A percentile compares a stretch with the other conserved stretches of the same genome.
Evolutionary conservation across 2,113 vertebrate species (phyloP).

Genomic region (Hirundichthys speculiger): DNA sequence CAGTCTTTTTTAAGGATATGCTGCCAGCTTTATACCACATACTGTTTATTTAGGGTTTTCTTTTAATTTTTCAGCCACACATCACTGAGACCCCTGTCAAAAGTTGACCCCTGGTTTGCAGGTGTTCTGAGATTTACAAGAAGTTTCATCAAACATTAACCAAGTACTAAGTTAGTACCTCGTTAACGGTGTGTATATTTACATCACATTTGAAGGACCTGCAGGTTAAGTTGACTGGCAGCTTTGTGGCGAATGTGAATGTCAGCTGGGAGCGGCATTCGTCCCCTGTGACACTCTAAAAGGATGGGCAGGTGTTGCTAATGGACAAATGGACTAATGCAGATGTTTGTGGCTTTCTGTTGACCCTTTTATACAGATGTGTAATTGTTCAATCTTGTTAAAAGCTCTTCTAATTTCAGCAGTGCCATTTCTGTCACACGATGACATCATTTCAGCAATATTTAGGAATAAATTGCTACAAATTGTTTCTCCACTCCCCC

Average conservation of each 20-base stretch:
- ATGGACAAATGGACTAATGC: neutral
- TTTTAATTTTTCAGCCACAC: too few species aligned
- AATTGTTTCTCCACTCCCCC: neutral
- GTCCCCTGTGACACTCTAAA: neutral
- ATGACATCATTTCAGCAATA: neutral
- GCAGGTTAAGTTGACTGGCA: neutral
- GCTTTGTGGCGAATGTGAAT: neutral
- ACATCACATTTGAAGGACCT: neutral
- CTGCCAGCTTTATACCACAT: too few species aligned
- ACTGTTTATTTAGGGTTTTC: too few species aligned
- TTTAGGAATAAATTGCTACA: neutral
- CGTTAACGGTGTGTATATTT: neutral
- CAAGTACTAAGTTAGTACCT: neutral
- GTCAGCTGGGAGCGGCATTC: neutral
- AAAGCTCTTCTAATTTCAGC: neutral
- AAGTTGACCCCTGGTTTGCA: neutral
- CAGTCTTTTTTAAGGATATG: too few species aligned
- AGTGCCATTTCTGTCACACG: neutral
- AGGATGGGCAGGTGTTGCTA: slow-evolving; percentile 3
- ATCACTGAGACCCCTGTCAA: too few species aligned
- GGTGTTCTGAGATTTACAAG: neutral
- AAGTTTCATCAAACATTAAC: neutral
- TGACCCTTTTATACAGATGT: neutral
- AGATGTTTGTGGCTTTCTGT: neutral
- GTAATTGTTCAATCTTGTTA: neutral